Conservation (phyloP, 2,888 invertebrate genomes). For the Meganola albula region DNA sequence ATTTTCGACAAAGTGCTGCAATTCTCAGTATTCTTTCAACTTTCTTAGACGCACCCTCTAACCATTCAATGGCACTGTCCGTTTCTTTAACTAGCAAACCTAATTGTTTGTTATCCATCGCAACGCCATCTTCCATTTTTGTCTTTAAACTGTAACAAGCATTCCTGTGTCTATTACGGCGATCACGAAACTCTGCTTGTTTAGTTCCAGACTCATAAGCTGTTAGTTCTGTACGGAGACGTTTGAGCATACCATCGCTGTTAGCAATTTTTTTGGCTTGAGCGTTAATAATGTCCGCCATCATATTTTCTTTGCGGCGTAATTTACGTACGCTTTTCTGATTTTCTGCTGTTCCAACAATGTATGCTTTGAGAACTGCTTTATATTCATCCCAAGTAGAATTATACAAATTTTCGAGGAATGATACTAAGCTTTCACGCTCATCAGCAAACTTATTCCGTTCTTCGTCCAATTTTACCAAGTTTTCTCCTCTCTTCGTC, state of each 20-base stretch:
- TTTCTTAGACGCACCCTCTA: constrained; percentile 57
- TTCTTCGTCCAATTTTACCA: constrained; percentile 67
- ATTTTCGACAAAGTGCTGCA: constrained; percentile 73
- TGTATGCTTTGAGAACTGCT: constrained; percentile 53
- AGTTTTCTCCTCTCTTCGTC: constrained; percentile 59
- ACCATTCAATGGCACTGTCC: constrained; percentile 55
- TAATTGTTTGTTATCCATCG: constrained; percentile 46
- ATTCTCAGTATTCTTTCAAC: constrained; percentile 72
- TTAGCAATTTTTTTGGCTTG: constrained; percentile 63
- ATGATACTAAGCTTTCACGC: constrained; percentile 55
- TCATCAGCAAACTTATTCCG: constrained; percentile 45
- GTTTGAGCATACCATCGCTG: constrained; percentile 52
- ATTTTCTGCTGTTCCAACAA: constrained; percentile 56
- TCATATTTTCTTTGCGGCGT: constrained; percentile 59
- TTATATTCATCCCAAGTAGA: constrained; percentile 63
- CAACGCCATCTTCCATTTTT: constrained; percentile 42
- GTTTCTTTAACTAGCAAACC: constrained; percentile 51
- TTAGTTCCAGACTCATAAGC: constrained; percentile 67
- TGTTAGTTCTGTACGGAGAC: constrained; percentile 51
- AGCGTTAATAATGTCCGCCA: constrained; percentile 65
- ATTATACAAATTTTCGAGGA: constrained; percentile 56
- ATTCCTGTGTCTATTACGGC: constrained; percentile 54
- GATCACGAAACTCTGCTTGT: constrained; percentile 62
- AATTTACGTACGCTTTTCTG: constrained; percentile 61
- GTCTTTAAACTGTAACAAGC: constrained; percentile 54